phyloP scores from a whole-genome alignment of 2,888 invertebrate species.

The Anoncus sp. region DNA sequence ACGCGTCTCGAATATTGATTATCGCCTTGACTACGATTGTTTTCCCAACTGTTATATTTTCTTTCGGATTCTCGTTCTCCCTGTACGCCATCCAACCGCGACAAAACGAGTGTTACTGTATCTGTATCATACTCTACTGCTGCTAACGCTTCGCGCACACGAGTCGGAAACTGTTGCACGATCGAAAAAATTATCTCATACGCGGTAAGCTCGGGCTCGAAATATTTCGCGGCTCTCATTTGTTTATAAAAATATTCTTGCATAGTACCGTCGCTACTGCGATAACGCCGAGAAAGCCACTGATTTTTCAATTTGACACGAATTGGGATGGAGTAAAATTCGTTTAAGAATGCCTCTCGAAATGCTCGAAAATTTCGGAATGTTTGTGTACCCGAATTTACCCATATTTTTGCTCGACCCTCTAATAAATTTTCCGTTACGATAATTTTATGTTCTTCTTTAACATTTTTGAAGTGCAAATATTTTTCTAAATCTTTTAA shows the following conservation, averaged over 20 bases:
- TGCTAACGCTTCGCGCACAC: slow-evolving; percentile 29
- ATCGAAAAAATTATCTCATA: slow-evolving; percentile 32
- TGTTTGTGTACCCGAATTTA: slow-evolving; percentile 22
- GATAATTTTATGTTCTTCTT: slow-evolving; percentile 25
- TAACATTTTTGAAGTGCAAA: slow-evolving; percentile 33
- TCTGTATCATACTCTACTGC: slow-evolving; percentile 14
- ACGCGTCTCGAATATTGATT: slow-evolving; percentile 6
- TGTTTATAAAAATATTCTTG: slow-evolving; percentile 34
- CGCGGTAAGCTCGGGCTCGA: slow-evolving; percentile 27
- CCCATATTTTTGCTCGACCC: slow-evolving; percentile 44
- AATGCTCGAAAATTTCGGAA: slow-evolving; percentile 30
- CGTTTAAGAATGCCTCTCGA: slow-evolving; percentile 28
- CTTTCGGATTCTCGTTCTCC: slow-evolving; percentile 3
- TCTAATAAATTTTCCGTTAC: slow-evolving; percentile 28
- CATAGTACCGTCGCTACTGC: slow-evolving; percentile 2
- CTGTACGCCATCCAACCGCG: slow-evolving; percentile 30
- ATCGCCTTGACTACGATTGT: slow-evolving; percentile 17
- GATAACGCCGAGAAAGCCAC: slow-evolving; percentile 33
- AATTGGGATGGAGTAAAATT: slow-evolving; percentile 36
- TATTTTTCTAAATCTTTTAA: slow-evolving; percentile 45
- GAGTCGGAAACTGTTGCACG: slow-evolving; percentile 30
- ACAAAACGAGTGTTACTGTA: slow-evolving; percentile 12
- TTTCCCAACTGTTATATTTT: slow-evolving; percentile 12
- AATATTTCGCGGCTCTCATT: slow-evolving; percentile 15
- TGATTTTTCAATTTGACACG: slow-evolving; percentile 32